Conservation (phyloP, 2,113 vertebrate species). For the Rhynchomys soricoides region DNA sequence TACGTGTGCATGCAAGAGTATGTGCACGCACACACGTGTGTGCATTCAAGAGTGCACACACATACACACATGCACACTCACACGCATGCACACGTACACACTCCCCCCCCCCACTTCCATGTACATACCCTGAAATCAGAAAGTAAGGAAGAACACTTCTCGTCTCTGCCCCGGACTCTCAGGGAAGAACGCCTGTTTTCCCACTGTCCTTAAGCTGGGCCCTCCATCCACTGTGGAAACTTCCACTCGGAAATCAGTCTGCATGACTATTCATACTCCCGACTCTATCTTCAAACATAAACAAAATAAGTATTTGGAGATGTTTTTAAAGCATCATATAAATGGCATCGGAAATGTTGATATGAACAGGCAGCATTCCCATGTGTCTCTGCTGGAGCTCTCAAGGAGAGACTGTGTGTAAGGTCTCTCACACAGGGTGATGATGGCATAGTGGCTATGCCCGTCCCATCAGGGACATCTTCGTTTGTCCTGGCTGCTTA, state of each 20-base stretch:
- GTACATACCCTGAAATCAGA: neutral
- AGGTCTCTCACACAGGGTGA: neutral
- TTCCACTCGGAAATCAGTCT: rapidly evolving
- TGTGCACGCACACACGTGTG: too few species aligned
- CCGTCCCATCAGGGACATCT: rapidly evolving
- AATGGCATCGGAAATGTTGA: neutral
- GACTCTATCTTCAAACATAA: too few species aligned
- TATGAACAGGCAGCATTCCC: neutral
- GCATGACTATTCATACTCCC: rapidly evolving
- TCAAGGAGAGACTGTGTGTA: rapidly evolving
- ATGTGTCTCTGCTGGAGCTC: rapidly evolving
- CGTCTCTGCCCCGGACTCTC: rapidly evolving
- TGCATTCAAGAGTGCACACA: too few species aligned
- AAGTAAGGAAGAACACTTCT: neutral
- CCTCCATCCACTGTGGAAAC: rapidly evolving
- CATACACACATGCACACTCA: too few species aligned
- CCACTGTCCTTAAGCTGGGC: rapidly evolving
- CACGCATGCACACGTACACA: too few species aligned
- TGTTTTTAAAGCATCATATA: neutral
- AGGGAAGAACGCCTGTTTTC: rapidly evolving
- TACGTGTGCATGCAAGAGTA: too few species aligned
- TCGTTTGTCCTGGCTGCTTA: neutral
- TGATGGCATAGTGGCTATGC: rapidly evolving
- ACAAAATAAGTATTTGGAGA: neutral
- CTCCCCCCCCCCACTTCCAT: too few species aligned